A percentile compares a stretch with the other conserved stretches of the same genome.
phyloP scores from a whole-genome alignment of 2,888 invertebrate species.

The Apamea monoglypha region DNA sequence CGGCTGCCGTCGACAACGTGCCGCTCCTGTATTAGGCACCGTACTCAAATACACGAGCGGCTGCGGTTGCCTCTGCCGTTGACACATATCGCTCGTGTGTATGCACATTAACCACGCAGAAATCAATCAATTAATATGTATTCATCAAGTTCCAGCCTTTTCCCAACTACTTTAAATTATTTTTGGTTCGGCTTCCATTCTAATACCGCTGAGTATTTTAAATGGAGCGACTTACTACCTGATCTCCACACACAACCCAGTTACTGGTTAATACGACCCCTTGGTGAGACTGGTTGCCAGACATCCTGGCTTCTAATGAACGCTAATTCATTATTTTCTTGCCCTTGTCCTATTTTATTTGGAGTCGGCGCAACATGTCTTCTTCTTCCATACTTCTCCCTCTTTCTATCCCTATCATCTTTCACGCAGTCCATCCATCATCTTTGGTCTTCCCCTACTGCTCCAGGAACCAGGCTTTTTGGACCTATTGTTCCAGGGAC shows the following conservation, averaged over 20 bases:
- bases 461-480: too few relatives aligned
- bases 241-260: neutral
- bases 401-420: neutral
- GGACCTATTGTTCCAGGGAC: too few relatives aligned
- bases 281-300: neutral
- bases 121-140: too few relatives aligned
- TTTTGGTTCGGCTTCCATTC: neutral
- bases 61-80: too few relatives aligned
- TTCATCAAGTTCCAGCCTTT: neutral
- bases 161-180: neutral
- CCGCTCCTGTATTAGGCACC: too few relatives aligned
- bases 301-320: neutral
- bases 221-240: neutral
- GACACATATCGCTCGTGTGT: too few relatives aligned
- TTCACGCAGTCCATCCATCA: neutral
- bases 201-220: neutral
- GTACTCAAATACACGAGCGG: too few relatives aligned
- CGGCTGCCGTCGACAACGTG: too few relatives aligned
- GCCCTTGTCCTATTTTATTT: neutral
- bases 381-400: neutral
- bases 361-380: fast-evolving
- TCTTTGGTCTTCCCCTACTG: neutral
- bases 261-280: neutral
- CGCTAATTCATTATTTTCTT: neutral
- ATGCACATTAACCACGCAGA: neutral